Percentiles rank a stretch among this genome's conserved stretches.
Evolutionary conservation across 2,113 vertebrate species (phyloP).

Genomic region (Solenodon paradoxus): DNA sequence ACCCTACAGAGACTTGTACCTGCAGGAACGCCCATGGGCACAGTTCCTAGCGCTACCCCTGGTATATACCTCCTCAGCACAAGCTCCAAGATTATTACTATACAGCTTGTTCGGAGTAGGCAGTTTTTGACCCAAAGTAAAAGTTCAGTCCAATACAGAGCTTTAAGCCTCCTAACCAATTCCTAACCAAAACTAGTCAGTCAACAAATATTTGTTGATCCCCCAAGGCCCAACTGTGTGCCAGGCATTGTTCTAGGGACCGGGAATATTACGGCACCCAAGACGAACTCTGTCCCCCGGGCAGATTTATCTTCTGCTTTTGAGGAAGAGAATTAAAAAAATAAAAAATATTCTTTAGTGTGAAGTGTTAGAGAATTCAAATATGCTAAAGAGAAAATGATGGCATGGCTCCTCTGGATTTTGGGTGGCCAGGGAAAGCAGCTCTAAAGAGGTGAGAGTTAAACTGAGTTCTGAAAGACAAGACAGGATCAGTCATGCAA

Average conservation of each 20-base stretch:
- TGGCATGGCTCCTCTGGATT: not conserved
- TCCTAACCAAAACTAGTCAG: not conserved
- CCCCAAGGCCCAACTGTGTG: not conserved
- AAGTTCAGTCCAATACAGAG: constrained; percentile 1
- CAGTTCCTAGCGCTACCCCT: not conserved
- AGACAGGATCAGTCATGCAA: not conserved
- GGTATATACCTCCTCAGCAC: not conserved
- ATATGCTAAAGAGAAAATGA: not conserved
- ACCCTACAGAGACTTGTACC: not conserved
- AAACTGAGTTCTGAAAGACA: not conserved
- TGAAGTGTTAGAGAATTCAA: not conserved
- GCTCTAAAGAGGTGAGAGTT: not conserved
- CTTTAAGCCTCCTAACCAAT: not conserved
- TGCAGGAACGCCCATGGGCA: not conserved
- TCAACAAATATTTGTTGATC: not conserved
- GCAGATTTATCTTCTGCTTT: constrained; percentile 5
- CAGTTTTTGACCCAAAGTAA: not conserved
- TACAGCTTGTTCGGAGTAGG: not conserved
- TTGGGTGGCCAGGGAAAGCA: not conserved
- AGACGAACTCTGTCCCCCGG: not conserved
- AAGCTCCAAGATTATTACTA: not conserved
- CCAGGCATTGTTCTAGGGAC: not conserved
- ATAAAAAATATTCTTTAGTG: not conserved
- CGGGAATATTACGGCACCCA: not conserved
- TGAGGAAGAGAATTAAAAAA: not conserved